Conservation (phyloP, 2,797 vertebrate genomes). For the Bovichtus diacanthus region DNA sequence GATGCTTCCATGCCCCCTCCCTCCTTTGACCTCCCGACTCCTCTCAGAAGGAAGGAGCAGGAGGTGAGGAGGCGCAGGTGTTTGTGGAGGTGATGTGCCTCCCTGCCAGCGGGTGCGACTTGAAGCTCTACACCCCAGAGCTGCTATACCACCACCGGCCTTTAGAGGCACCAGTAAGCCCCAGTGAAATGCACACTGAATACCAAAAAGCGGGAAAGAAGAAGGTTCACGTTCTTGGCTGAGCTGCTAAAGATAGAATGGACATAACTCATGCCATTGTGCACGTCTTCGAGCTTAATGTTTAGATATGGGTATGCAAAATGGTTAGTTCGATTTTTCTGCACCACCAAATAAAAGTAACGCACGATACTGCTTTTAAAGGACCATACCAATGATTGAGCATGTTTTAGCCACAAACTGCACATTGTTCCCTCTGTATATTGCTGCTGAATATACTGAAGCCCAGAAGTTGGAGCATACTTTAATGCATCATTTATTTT, state of each 20-base stretch:
- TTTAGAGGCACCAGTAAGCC: conserved; percentile 87
- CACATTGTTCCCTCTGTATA: neutral
- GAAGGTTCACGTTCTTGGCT: conserved; percentile 38
- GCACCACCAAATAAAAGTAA: neutral
- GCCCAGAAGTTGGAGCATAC: neutral
- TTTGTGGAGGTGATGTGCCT: conserved; percentile 80
- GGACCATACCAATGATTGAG: conserved; percentile 4
- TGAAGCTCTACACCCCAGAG: conserved; percentile 84
- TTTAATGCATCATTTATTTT: neutral
- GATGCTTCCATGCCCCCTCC: conserved; percentile 35
- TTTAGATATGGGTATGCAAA: neutral
- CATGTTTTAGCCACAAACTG: neutral
- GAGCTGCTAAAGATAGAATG: conserved; percentile 53
- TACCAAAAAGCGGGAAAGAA: conserved; percentile 50
- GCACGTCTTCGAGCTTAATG: neutral
- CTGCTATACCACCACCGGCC: conserved; percentile 79
- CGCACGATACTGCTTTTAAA: neutral
- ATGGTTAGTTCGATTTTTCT: neutral
- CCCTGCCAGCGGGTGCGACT: conserved; percentile 76
- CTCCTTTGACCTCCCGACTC: conserved; percentile 47
- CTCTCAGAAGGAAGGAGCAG: conserved; percentile 59
- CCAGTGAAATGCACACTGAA: conserved; percentile 35
- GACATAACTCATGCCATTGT: neutral
- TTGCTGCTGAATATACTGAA: neutral
- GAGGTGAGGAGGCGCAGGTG: conserved; percentile 62